Conservation (phyloP, 2,888 invertebrate genomes). For the Mythimna ferrago region DNA sequence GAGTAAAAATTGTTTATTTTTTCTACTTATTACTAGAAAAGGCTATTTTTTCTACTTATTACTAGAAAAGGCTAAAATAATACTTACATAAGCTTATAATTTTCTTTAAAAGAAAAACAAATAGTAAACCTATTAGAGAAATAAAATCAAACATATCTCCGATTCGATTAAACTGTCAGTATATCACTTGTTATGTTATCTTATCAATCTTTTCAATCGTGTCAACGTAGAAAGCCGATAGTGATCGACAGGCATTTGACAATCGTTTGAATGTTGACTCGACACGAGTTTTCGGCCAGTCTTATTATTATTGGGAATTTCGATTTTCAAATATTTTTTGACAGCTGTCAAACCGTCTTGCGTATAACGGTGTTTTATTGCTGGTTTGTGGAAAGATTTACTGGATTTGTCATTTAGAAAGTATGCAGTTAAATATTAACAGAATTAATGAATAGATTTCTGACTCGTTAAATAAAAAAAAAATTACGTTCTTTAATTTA, state of each 20-base stretch:
- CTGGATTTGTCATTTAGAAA: not conserved
- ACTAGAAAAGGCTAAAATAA: not conserved
- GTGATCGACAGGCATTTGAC: slow-evolving; percentile 20
- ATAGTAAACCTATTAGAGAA: slow-evolving; percentile 20
- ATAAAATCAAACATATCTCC: slow-evolving; percentile 37
- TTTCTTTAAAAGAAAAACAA: not conserved
- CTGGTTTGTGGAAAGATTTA: not conserved
- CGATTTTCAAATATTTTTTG: slow-evolving; percentile 23
- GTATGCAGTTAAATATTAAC: not conserved
- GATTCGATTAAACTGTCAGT: slow-evolving; percentile 38
- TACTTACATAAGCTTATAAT: no score
- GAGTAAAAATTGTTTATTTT: not conserved
- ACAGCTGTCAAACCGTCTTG: slow-evolving; percentile 19
- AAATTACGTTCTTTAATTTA: not conserved
- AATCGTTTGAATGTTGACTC: slow-evolving; percentile 21
- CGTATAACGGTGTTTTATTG: not conserved
- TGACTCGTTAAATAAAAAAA: not conserved
- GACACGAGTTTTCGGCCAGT: slow-evolving; percentile 10
- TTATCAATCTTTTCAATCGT: slow-evolving; percentile 32
- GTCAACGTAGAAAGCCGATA: slow-evolving; percentile 38
- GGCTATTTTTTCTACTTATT: not conserved
- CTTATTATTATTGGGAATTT: slow-evolving; percentile 18
- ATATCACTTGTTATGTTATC: slow-evolving; percentile 26
- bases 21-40: no score
- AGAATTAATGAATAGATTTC: not conserved